Conservation (phyloP, 35 echinoderm and acorn worm genomes). For the Nesometra sesokonis region DNA sequence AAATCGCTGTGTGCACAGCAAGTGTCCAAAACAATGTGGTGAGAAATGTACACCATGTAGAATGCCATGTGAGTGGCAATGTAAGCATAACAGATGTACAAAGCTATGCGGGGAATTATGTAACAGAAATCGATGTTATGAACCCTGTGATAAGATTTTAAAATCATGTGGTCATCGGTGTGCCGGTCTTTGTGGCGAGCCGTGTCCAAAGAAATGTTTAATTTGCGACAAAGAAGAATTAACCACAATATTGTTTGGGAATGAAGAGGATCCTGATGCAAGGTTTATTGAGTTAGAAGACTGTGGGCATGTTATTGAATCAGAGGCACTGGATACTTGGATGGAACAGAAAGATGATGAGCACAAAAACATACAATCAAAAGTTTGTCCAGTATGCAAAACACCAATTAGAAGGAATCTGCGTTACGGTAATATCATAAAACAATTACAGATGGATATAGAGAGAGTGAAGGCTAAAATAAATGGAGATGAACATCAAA, state of each 20-base stretch:
- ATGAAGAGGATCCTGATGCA: slow-evolving; percentile 42
- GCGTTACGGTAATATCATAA: slow-evolving; percentile 69
- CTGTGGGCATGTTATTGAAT: slow-evolving; percentile 44
- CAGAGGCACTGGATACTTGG: slow-evolving; percentile 41
- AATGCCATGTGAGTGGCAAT: slow-evolving; percentile 38
- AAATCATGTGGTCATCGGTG: slow-evolving; percentile 30
- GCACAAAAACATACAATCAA: background rate
- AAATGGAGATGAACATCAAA: slow-evolving; percentile 12
- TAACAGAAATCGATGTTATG: slow-evolving; percentile 27
- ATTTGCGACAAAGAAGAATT: slow-evolving; percentile 40
- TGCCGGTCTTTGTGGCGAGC: slow-evolving; percentile 65
- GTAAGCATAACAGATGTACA: slow-evolving; percentile 29
- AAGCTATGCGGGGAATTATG: slow-evolving; percentile 25
- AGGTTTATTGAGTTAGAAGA: slow-evolving; percentile 15
- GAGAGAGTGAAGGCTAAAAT: slow-evolving; percentile 45
- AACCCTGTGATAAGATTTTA: slow-evolving; percentile 19
- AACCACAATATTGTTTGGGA: slow-evolving; percentile 49
- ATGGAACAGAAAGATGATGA: slow-evolving; percentile 34
- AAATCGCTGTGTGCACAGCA: slow-evolving; percentile 46
- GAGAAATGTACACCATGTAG: slow-evolving; percentile 33
- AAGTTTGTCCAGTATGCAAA: slow-evolving; percentile 35
- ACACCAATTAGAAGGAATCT: slow-evolving; percentile 50
- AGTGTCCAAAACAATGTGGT: slow-evolving; percentile 32
- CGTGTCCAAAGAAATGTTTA: slow-evolving; percentile 44
- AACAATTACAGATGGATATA: slow-evolving; percentile 40